Evolutionary conservation across 1,140 invertebrate species (phyloP).

Genomic region (Andricus grossulariae): DNA sequence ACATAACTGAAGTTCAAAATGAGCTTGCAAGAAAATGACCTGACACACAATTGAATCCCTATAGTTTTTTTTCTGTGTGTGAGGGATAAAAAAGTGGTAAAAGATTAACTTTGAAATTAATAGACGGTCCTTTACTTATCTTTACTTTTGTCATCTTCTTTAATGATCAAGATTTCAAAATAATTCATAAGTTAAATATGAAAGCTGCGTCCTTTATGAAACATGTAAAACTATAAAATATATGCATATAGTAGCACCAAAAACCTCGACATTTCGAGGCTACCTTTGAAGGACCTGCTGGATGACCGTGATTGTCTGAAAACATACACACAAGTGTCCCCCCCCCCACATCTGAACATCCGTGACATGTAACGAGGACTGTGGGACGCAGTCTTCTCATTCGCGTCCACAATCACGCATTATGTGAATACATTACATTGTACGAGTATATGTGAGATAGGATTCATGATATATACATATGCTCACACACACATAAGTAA

Average conservation of each 20-base stretch:
- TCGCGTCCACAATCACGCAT: constrained; percentile 42
- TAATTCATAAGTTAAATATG: too few species aligned
- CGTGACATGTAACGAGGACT: constrained; percentile 60
- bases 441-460: background rate
- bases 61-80: too few species aligned
- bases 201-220: too few species aligned
- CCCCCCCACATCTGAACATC: constrained; percentile 55
- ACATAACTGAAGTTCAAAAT: too few species aligned
- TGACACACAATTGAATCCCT: too few species aligned
- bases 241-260: background rate
- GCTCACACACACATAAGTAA: background rate
- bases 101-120: too few species aligned
- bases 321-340: constrained; percentile 45
- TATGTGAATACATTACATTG: constrained; percentile 17
- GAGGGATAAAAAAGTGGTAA: too few species aligned
- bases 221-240: too few species aligned
- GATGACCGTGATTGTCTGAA: constrained; percentile 55
- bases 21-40: too few species aligned
- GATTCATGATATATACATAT: background rate
- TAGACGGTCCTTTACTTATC: too few species aligned
- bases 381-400: constrained; percentile 46
- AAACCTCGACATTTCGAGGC: constrained; percentile 48
- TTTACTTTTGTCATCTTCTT: too few species aligned
- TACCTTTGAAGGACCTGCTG: constrained; percentile 43
- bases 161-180: too few species aligned